Conservation (phyloP, 2,113 vertebrate species). For the Osmerus eperlanus region DNA sequence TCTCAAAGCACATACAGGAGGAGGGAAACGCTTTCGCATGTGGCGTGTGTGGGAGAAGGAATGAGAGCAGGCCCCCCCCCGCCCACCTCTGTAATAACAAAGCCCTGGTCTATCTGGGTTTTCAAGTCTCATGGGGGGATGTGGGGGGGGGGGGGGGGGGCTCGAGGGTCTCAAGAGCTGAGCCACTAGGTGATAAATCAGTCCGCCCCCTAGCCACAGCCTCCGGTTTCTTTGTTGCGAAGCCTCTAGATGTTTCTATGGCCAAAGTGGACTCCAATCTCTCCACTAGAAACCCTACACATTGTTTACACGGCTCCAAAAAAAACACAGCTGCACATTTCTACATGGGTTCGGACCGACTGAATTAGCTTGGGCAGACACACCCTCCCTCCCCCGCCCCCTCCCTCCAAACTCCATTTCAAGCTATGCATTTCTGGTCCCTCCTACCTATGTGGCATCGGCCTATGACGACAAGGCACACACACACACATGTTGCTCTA, state of each 20-base stretch:
- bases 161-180: neutral
- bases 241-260: neutral
- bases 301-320: neutral
- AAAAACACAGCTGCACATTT: neutral
- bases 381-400: neutral
- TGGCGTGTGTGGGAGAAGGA: neutral
- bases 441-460: neutral
- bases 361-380: neutral
- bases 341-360: no score
- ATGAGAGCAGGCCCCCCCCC: neutral
- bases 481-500: neutral
- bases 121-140: neutral
- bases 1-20: neutral
- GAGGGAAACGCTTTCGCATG: neutral
- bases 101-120: neutral
- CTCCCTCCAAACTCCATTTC: neutral
- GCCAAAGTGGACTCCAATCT: neutral
- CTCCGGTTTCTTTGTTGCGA: neutral
- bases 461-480: neutral
- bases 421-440: neutral
- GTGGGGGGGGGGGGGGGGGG: neutral
- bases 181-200: neutral
- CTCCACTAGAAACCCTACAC: neutral
- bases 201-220: neutral
- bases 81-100: neutral